Conservation (phyloP, 2,797 vertebrate genomes). For the Merluccius polli region DNA sequence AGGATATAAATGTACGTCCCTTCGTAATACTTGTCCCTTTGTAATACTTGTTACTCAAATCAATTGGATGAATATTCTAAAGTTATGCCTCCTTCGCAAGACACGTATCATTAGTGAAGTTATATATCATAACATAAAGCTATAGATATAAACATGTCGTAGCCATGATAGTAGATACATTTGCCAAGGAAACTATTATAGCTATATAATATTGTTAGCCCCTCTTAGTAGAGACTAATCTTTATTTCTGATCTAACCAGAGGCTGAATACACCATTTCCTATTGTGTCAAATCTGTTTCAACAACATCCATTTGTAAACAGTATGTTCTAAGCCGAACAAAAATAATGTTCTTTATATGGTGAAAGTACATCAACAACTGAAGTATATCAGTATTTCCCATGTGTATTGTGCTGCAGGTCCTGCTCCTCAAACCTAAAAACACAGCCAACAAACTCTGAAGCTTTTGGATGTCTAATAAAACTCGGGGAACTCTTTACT, state of each 20-base stretch:
- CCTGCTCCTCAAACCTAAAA: neutral
- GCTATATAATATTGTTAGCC: neutral
- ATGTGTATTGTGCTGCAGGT: neutral
- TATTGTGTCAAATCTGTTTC: neutral
- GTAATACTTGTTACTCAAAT: neutral
- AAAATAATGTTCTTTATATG: neutral
- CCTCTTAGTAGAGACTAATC: neutral
- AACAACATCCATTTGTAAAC: neutral
- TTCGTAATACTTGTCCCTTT: neutral
- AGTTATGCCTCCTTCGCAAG: neutral
- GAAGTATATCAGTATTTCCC: neutral
- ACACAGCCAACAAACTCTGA: slow-evolving; percentile 40
- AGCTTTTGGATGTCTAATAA: slow-evolving; percentile 53
- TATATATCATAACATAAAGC: neutral
- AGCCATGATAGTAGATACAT: neutral
- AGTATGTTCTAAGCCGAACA: neutral
- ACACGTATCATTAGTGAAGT: neutral
- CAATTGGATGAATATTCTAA: neutral
- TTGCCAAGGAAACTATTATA: neutral
- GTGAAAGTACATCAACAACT: neutral
- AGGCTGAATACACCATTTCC: too few species aligned
- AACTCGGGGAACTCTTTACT: slow-evolving; percentile 50
- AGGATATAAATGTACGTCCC: too few species aligned
- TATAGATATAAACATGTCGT: neutral
- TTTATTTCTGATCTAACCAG: neutral